Evolutionary conservation across 2,797 vertebrate genomes (phyloP), one percentile per base, ranked within the genome.

Genomic region (Phyllotis vaccarum): DNA sequence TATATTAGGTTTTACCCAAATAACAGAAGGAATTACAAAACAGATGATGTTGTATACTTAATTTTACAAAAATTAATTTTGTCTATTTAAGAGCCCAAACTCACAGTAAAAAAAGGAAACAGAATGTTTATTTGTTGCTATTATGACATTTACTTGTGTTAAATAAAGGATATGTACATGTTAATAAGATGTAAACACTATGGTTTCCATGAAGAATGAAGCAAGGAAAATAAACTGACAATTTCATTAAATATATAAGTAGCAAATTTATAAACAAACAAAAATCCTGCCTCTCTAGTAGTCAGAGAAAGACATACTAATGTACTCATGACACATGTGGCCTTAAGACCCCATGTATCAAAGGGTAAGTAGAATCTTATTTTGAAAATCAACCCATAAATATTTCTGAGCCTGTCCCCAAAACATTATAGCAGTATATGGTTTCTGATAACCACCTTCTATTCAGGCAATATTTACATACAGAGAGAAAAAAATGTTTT

Each of bases 361-460:
- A 92, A 21, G 46, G 74, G 13, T 80, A 83, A 93, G 21, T 85
- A 72, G 75, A 80, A 93, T 85, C 93, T 86, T 46, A 16, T 80
- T 86, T 90, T 86, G 27, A 64, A 95, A 91, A 93, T 95, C 58
- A 79, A 76, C 85, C 86, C 70, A 31, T 58, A 75, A 91, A 87
- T 90, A 62, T 93, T 96, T 94, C 52, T 90, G 19, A 79, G 34
- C 52, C 93, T 90, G 52, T 46, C 75, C 29, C 52, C 94, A 94
- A 94, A 96, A 92, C 94, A 95, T 82, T 97, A 93, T 54, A 95
- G n/a, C 70, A 94, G 52, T 89, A 58, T 93, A 68, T 92, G 92
- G 92, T 96, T 89, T 83, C 79, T 89, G 54, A 93, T 70, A 86
- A 88, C 37, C 89, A 82, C 90, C 86, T 91, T 93, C 95, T 96